Evolutionary conservation across 2,888 invertebrate genomes (phyloP).

Genomic region (Podotricha telesiphe): DNA sequence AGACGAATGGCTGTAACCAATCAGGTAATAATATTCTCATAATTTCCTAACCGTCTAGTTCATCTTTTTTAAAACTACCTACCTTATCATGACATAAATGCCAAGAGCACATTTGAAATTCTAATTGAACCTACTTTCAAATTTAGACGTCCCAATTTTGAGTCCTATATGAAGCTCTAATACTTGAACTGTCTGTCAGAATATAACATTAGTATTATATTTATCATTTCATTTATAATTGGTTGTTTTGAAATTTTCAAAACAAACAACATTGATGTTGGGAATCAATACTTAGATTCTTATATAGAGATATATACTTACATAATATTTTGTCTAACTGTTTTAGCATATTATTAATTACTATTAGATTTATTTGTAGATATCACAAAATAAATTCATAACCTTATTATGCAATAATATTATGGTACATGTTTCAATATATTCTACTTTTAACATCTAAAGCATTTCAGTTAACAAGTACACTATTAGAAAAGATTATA

Average conservation of each 20-base stretch:
- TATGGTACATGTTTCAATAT: constrained; percentile 2
- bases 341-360: not conserved
- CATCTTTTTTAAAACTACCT: constrained; percentile 33
- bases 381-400: not conserved
- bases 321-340: constrained; percentile 5
- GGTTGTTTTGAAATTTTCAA: constrained; percentile 27
- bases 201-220: constrained; percentile 1
- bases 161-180: constrained; percentile 16
- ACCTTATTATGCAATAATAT: constrained; percentile 11
- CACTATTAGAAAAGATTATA: not conserved
- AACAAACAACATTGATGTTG: constrained; percentile 24
- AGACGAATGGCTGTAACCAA: constrained; percentile 70
- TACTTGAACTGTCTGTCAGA: constrained; percentile 16
- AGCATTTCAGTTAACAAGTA: not conserved
- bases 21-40: constrained; percentile 59
- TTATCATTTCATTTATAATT: constrained; percentile 1
- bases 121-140: constrained; percentile 33
- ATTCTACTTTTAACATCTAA: not conserved
- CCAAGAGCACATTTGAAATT: constrained; percentile 26
- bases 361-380: constrained; percentile 4
- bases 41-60: constrained; percentile 17
- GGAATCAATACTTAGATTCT: constrained; percentile 6
- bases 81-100: constrained; percentile 23
- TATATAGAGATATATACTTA: constrained; percentile 8
- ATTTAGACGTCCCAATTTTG: constrained; percentile 36